These are phyloP conservation scores for Protobothrops mucrosquamatus DNA, from an alignment of 2,113 vertebrate species.

Conservation along the genomic window DNA sequence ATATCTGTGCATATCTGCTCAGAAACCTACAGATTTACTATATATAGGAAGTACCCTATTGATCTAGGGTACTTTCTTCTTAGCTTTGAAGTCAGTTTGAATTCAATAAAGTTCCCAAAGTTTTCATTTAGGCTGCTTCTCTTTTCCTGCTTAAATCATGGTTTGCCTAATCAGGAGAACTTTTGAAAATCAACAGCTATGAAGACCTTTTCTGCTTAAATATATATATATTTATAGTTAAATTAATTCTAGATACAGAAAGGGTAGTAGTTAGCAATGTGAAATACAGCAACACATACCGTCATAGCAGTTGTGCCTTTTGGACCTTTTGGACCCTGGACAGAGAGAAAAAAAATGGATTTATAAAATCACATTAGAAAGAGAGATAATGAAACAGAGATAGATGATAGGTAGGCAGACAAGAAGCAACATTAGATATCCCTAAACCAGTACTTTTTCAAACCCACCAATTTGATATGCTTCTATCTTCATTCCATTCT, in stretches of 20 bases:
- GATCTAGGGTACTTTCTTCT: background rate
- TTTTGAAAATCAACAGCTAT: background rate
- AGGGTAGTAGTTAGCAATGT: background rate
- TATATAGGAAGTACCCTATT: background rate
- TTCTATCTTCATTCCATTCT: background rate
- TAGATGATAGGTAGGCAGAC: background rate
- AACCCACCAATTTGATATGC: background rate
- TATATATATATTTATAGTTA: background rate
- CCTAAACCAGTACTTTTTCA: background rate
- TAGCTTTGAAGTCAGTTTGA: background rate
- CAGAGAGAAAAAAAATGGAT: constrained; percentile 31
- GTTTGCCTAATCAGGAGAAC: background rate
- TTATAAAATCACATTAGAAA: constrained; percentile 35
- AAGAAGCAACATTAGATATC: background rate
- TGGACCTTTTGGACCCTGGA: constrained; percentile 79
- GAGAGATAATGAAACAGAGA: background rate
- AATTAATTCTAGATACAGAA: background rate
- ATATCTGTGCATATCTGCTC: background rate
- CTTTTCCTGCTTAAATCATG: background rate
- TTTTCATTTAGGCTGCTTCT: background rate
- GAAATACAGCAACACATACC: constrained; percentile 68
- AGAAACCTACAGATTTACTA: background rate
- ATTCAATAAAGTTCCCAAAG: background rate
- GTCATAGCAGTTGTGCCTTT: constrained; percentile 60
- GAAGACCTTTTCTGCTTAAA: background rate